phyloP scores from a whole-genome alignment of 2,888 invertebrate genomes.

The Antheraea assamensis region DNA sequence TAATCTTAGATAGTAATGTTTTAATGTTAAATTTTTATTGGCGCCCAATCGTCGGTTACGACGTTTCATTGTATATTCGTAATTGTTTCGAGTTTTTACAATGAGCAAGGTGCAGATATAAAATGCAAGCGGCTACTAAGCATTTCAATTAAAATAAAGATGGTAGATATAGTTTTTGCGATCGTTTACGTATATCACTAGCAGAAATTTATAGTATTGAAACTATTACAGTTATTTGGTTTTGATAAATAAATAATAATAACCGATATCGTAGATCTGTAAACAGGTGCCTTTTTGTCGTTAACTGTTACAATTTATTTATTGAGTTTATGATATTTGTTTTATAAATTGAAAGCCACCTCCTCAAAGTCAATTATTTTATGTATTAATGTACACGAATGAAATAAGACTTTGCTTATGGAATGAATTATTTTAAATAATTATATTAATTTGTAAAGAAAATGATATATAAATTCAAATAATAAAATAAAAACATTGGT shows the following conservation, averaged over 20 bases:
- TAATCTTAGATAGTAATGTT: slow-evolving; percentile 61
- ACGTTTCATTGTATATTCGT: slow-evolving; percentile 59
- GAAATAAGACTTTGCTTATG: neutral
- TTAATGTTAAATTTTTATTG: slow-evolving; percentile 69
- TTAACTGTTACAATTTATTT: slow-evolving; percentile 6
- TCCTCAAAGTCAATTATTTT: neutral
- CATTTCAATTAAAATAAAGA: slow-evolving; percentile 51
- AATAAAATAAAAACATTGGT: too few species aligned
- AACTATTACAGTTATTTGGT: slow-evolving; percentile 25
- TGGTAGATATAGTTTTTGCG: slow-evolving; percentile 18
- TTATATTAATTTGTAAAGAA: too few species aligned
- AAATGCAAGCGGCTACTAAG: slow-evolving; percentile 57
- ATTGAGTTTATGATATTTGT: neutral
- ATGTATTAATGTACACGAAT: neutral
- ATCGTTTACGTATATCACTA: neutral
- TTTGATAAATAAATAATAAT: slow-evolving; percentile 26
- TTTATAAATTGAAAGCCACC: neutral
- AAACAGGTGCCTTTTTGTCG: neutral
- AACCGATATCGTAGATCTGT: neutral
- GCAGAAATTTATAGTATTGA: neutral
- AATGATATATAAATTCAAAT: too few species aligned
- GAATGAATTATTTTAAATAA: too few species aligned
- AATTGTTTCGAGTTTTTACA: slow-evolving; percentile 80
- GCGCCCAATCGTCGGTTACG: slow-evolving; percentile 60
- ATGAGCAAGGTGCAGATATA: slow-evolving; percentile 77